Percentiles rank a stretch among this genome's conserved stretches.
Evolutionary conservation across 2,797 vertebrate genomes (phyloP).

Genomic region (Acipenser transmontanus): DNA sequence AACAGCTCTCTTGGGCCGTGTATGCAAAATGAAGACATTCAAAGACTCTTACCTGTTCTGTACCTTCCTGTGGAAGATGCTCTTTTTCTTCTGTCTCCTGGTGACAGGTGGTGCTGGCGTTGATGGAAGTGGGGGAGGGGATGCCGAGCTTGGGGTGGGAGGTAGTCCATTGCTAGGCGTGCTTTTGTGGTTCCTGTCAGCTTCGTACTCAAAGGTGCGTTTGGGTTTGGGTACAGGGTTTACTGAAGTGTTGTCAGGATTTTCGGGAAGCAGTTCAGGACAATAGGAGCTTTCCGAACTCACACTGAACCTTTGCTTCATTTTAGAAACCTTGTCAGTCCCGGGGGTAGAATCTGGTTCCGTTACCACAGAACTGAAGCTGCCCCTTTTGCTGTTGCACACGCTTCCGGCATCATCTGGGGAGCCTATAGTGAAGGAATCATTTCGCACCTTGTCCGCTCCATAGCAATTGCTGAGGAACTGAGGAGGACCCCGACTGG

Average conservation of each 20-base stretch:
- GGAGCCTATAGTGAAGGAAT: slow-evolving; percentile 62
- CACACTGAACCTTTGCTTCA: slow-evolving; percentile 61
- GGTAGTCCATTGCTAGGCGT: slow-evolving; percentile 81
- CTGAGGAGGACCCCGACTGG: slow-evolving; percentile 75
- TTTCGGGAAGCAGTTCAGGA: slow-evolving; percentile 57
- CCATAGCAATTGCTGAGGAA: slow-evolving; percentile 91
- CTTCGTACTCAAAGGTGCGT: slow-evolving; percentile 97
- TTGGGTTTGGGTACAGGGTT: slow-evolving; percentile 96
- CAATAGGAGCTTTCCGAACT: slow-evolving; percentile 56
- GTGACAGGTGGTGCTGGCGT: slow-evolving; percentile 80
- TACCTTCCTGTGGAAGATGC: slow-evolving; percentile 61
- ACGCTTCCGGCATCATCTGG: slow-evolving; percentile 64
- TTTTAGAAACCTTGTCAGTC: slow-evolving; percentile 68
- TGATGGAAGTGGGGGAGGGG: slow-evolving; percentile 81
- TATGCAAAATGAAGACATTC: background rate
- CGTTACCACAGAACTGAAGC: slow-evolving; percentile 59
- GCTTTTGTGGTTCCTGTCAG: slow-evolving; percentile 77
- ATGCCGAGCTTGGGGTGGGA: slow-evolving; percentile 65
- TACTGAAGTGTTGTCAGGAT: slow-evolving; percentile 58
- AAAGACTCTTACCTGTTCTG: slow-evolving; percentile 72
- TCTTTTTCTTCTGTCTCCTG: slow-evolving; percentile 66
- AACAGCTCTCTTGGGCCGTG: no score
- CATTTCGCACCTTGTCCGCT: slow-evolving; percentile 75
- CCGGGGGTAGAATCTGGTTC: slow-evolving; percentile 63
- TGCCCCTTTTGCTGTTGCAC: slow-evolving; percentile 67